phyloP scores from a whole-genome alignment of 2,888 invertebrate genomes.

The Cepaea hortensis region DNA sequence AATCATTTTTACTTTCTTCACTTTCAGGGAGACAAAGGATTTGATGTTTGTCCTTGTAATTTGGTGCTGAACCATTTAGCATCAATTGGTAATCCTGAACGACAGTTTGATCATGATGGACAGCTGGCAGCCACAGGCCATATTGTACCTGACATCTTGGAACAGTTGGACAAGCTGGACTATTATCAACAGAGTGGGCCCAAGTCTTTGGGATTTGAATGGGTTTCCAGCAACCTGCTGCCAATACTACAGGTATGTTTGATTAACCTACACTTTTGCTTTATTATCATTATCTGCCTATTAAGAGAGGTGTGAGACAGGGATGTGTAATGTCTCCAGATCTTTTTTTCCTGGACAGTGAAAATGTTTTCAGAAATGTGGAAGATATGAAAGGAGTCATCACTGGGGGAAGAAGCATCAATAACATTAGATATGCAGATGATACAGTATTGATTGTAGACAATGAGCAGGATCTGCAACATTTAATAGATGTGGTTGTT shows the following conservation, averaged over 20 bases:
- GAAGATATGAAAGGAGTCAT: too few relatives aligned
- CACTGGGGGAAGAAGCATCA: too few relatives aligned
- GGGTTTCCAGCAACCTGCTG: slow-evolving; percentile 64
- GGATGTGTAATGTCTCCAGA: too few relatives aligned
- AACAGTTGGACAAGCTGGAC: slow-evolving; percentile 60
- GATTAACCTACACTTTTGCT: too few relatives aligned
- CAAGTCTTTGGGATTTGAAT: slow-evolving; percentile 69
- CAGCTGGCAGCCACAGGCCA: slow-evolving; percentile 61
- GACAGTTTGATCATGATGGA: slow-evolving; percentile 67
- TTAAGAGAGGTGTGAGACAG: too few relatives aligned
- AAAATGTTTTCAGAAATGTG: too few relatives aligned
- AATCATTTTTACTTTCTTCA: not conserved
- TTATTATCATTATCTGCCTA: too few relatives aligned
- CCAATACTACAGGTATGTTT: slow-evolving; percentile 63
- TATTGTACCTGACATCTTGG: slow-evolving; percentile 59
- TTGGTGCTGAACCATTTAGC: slow-evolving; percentile 68
- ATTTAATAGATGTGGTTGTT: too few relatives aligned
- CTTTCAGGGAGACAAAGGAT: slow-evolving; percentile 52
- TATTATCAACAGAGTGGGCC: slow-evolving; percentile 67
- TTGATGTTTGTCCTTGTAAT: slow-evolving; percentile 72
- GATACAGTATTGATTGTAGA: too few relatives aligned
- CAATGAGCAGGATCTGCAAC: too few relatives aligned
- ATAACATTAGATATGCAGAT: too few relatives aligned
- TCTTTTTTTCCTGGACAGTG: too few relatives aligned
- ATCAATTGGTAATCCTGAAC: slow-evolving; percentile 47